A percentile compares a stretch with the other conserved stretches of the same genome.
These are phyloP conservation scores for Xanthostigma xanthostigma DNA, from an alignment of 2,888 invertebrate species.

Conservation along the genomic window DNA sequence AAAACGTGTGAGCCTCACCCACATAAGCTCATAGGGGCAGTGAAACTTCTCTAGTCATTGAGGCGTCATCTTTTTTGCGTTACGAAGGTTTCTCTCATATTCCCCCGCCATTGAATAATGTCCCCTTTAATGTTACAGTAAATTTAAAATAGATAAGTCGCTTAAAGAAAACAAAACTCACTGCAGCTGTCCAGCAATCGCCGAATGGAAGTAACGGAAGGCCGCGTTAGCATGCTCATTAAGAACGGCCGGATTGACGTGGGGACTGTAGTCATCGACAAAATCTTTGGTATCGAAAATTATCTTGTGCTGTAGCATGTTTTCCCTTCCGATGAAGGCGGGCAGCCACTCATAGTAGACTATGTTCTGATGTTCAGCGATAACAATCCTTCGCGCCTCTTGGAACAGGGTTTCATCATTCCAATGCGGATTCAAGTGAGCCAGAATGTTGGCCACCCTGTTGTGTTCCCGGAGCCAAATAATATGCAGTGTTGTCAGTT, in stretches of 20 bases:
- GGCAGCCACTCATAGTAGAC: conserved; percentile 67
- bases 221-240: conserved; percentile 60
- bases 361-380: conserved; percentile 56
- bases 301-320: conserved; percentile 44
- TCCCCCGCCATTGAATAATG: too few species aligned
- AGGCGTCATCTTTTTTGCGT: too few species aligned
- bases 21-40: too few species aligned
- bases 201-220: conserved; percentile 57
- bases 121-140: too few species aligned
- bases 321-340: conserved; percentile 52
- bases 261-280: conserved; percentile 50
- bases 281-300: conserved; percentile 42
- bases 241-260: conserved; percentile 46
- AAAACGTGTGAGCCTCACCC: too few species aligned
- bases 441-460: conserved; percentile 44
- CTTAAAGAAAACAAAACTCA: too few species aligned
- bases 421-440: conserved; percentile 58
- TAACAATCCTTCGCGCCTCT: conserved; percentile 52
- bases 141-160: too few species aligned
- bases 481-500: conserved; percentile 51
- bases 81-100: too few species aligned
- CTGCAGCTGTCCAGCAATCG: conserved; percentile 54
- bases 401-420: conserved; percentile 57
- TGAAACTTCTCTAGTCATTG: too few species aligned
- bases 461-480: conserved; percentile 59